Evolutionary conservation across 2,113 vertebrate species (phyloP).

Genomic region (Sinocyclocheilus grahami): DNA sequence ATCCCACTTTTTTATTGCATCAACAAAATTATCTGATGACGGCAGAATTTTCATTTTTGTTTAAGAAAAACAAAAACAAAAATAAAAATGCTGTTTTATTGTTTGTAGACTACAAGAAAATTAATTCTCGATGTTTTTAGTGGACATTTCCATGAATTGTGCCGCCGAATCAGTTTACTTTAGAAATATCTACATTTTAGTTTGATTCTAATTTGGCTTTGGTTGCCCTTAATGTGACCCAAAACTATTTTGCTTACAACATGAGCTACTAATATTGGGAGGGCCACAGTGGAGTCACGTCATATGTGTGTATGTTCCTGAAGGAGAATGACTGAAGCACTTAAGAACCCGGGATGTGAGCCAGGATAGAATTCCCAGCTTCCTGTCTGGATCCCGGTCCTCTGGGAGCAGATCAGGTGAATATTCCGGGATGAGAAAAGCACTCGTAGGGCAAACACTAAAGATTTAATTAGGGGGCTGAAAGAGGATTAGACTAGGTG

Average conservation of each 20-base stretch:
- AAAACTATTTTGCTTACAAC: neutral
- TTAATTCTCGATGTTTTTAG: neutral
- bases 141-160: neutral
- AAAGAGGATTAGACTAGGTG: slow-evolving; percentile 72
- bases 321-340: slow-evolving; percentile 38
- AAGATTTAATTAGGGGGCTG: slow-evolving; percentile 79
- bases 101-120: neutral
- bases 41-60: neutral
- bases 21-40: neutral
- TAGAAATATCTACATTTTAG: neutral
- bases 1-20: neutral
- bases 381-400: slow-evolving; percentile 62
- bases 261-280: neutral
- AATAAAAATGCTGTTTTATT: neutral
- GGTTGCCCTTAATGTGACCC: neutral
- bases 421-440: slow-evolving; percentile 72
- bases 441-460: slow-evolving; percentile 77
- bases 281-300: neutral
- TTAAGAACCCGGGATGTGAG: slow-evolving; percentile 36
- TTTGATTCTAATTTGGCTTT: neutral
- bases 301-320: slow-evolving; percentile 45
- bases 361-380: slow-evolving; percentile 47
- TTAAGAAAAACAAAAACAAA: neutral
- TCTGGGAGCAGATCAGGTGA: slow-evolving; percentile 70
- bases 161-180: neutral